These are phyloP conservation scores for Puma concolor DNA, from an alignment of 2,113 vertebrate species.

Conservation along the genomic window DNA sequence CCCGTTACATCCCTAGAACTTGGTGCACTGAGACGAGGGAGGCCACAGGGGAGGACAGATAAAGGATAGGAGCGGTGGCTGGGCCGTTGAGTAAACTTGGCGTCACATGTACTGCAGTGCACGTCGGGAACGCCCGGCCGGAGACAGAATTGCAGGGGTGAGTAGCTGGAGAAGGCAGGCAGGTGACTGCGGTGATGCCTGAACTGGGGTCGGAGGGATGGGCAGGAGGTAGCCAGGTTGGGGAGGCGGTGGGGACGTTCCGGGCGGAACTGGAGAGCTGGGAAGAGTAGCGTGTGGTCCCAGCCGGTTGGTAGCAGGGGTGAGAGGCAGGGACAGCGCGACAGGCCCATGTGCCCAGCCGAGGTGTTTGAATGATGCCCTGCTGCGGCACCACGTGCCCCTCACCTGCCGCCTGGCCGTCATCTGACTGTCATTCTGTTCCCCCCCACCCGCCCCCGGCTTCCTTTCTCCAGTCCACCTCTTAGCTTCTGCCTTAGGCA, in stretches of 20 bases:
- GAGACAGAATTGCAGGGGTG: background rate
- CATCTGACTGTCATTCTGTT: background rate
- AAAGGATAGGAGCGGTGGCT: rapidly evolving
- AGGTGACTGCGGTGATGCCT: background rate
- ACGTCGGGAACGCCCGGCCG: background rate
- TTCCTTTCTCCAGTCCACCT: background rate
- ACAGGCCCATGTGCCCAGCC: background rate
- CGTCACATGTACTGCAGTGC: rapidly evolving
- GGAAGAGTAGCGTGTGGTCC: background rate
- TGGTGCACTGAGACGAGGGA: background rate
- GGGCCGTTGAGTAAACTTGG: background rate
- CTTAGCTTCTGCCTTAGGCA: background rate
- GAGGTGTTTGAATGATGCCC: background rate
- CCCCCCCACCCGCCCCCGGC: too few species aligned
- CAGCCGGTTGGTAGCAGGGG: rapidly evolving
- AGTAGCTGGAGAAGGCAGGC: background rate
- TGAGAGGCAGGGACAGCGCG: background rate
- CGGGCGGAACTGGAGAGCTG: background rate
- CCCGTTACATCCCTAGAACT: background rate
- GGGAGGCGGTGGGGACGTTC: background rate
- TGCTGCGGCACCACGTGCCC: background rate
- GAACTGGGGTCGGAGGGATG: background rate
- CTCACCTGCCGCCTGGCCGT: background rate
- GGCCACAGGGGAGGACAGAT: background rate
- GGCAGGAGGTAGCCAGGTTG: background rate